phyloP scores from a whole-genome alignment of 1,140 invertebrate genomes.

The Philaenus spumarius region DNA sequence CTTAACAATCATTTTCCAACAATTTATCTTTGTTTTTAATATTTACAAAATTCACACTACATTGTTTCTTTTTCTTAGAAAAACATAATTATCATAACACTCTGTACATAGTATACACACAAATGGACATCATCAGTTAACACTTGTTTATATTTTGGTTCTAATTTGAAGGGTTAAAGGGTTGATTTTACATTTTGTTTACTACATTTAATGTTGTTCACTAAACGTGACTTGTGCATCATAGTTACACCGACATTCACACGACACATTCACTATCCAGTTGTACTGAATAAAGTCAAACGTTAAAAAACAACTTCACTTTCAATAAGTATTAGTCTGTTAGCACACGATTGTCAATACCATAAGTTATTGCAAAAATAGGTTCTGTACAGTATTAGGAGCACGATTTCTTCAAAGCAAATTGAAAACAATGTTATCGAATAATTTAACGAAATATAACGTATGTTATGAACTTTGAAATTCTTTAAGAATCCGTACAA shows the following conservation, averaged over 20 bases:
- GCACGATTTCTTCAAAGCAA: too few relatives aligned
- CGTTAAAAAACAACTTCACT: too few relatives aligned
- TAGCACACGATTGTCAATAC: not conserved
- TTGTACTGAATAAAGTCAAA: not conserved
- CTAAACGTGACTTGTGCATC: not conserved
- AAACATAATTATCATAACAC: conserved; percentile 17
- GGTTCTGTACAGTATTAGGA: too few relatives aligned
- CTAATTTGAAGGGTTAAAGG: not conserved
- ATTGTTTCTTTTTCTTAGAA: conserved; percentile 6
- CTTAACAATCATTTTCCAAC: conserved; percentile 2
- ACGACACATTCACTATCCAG: not conserved
- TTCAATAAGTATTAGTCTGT: too few relatives aligned
- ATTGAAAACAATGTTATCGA: too few relatives aligned
- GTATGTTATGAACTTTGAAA: too few relatives aligned
- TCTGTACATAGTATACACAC: conserved; percentile 22
- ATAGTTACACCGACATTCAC: not conserved
- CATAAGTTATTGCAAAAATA: not conserved
- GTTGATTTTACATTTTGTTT: not conserved
- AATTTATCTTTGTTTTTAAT: not conserved
- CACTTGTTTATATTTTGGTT: conserved; percentile 5
- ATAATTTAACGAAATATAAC: too few relatives aligned
- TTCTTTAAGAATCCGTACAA: too few relatives aligned
- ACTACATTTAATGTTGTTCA: not conserved
- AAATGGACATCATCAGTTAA: conserved; percentile 17
- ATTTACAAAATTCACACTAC: conserved; percentile 13